Base-by-base conservation (phyloP, 2,888 invertebrate genomes). In the Leptopilina myrica region DNA sequence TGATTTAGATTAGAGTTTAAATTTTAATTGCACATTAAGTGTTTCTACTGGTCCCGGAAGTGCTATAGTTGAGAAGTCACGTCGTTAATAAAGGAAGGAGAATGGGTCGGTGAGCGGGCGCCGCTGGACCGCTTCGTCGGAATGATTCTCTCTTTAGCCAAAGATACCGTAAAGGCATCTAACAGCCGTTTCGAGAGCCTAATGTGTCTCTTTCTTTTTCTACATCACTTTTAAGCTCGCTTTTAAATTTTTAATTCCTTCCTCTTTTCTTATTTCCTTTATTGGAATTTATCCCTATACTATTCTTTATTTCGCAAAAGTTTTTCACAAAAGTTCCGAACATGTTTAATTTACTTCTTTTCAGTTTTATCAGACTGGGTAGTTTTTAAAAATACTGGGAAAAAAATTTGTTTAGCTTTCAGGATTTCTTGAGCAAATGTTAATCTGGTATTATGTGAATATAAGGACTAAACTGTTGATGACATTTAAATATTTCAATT, bases 111-210 rank as follows among this genome's bases (percentile, higher is more conserved):
- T 43, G 65, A 67, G 78, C 80, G 78, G 80, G 76, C 78, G 79
- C 79, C 77, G 77, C 69, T 53, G 80, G 79, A 75, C 79, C 77
- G 56, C 73, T 73, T 73, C 82, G 84, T 81, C 85, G 83, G 82
- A 83, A 84, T 85, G 84, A 84, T 84, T 86, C 86, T 87, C 86
- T 87, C 86, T 87, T 88, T 87, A 89, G 85, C 85, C 86, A 84
- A 87, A 88, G 87, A 86, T 88, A 88, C 87, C 85, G 87, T 88
- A 88, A 87, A 87, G 84, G 85, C 76, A 79, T 78, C 33, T 33
- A 33, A 77, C 59, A 73, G 81, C 78, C 76, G 79, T 82, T 82
- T 78, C 20, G 20, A 20, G 77, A 79, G 79, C 77, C 78, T 82
- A 79, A 82, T 82, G 82, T 83, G 79, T 79, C 80, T 82, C 81